Evolutionary conservation across 2,888 invertebrate genomes (phyloP).

Genomic region (Drosophila mimetica): DNA sequence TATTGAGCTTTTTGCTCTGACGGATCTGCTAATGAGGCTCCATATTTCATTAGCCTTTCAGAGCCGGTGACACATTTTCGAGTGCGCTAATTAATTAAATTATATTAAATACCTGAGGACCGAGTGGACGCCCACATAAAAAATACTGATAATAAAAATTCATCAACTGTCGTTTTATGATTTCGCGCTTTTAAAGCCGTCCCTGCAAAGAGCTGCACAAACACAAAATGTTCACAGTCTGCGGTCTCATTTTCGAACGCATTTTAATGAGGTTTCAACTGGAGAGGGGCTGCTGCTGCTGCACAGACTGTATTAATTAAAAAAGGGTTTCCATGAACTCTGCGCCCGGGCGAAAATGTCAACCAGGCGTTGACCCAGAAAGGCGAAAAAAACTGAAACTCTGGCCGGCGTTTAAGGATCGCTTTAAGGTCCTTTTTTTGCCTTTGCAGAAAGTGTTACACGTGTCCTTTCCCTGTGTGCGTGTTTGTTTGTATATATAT

Average conservation of each 20-base stretch:
- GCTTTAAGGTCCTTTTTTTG: constrained; percentile 53
- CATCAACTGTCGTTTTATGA: constrained; percentile 70
- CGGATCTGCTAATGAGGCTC: constrained; percentile 26
- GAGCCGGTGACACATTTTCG: constrained; percentile 35
- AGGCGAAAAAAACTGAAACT: constrained; percentile 26
- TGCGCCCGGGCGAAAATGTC: constrained; percentile 52
- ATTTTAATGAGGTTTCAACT: constrained; percentile 68
- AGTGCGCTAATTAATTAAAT: constrained; percentile 62
- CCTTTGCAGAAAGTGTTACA: constrained; percentile 44
- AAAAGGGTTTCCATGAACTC: constrained; percentile 65
- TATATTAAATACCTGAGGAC: constrained; percentile 51
- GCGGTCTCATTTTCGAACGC: constrained; percentile 41
- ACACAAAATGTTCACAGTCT: constrained; percentile 33
- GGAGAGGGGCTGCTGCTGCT: constrained; percentile 17
- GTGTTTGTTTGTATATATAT: constrained; percentile 33
- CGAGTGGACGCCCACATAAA: constrained; percentile 16
- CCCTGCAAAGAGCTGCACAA: constrained; percentile 20
- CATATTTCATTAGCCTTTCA: constrained; percentile 57
- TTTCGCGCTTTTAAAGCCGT: constrained; percentile 51
- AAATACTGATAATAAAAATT: constrained; percentile 48
- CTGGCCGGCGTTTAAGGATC: constrained; percentile 30
- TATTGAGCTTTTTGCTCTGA: constrained; percentile 15
- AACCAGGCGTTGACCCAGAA: constrained; percentile 66
- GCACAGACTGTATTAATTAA: constrained; percentile 71
- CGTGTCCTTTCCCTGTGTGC: constrained; percentile 33